Evolutionary conservation across 2,888 invertebrate genomes (phyloP), one percentile per base, ranked within the genome.

Genomic region (Orthosia incerta): DNA sequence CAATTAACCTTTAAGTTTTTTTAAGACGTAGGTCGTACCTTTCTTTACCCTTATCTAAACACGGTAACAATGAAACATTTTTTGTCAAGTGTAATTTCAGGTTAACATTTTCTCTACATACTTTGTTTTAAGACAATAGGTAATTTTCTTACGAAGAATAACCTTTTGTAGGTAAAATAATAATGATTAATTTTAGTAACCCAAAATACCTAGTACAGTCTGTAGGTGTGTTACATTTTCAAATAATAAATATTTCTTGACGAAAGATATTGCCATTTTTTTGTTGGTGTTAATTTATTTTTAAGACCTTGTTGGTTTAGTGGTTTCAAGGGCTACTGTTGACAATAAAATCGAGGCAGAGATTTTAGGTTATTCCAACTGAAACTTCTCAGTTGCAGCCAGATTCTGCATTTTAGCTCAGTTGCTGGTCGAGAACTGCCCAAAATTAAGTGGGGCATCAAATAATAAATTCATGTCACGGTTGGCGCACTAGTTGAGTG

Each of bases 11-110:
- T 66, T 48, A 56, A 4, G 16, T 13, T 20, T 46, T 46, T 46
- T 55, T 16, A 66, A 70, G 16, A 53, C 26, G 16, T 20, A 45
- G 39, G 39, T 26, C 23, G 55, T 39, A 39, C 45, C 18, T 45
- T 57, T 76, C 20, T 46, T 7, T 18, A 12, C 5, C 15, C 3
- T 74, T 76, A 57, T 16, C 13, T 51, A 13, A 65, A 65, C n/a
- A 64, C 45, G 18, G 50, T 51, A 67, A 39, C 0, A 13, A 0
- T 20, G 15, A 23, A 31, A 20, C 18, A 56, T 60, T 53, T 45
- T 66, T 60, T 55, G 55, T 68, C 18, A 20, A 45, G 26, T 60
- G 18, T 45, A 50, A 55, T 68, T 60, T 60, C 39, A 20, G 13
- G 18, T 20, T 55, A 64, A 60, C 18, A 55, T 48, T 74, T 39